Conservation (phyloP, 2,888 invertebrate genomes). For the Stenotaenia linearis region DNA sequence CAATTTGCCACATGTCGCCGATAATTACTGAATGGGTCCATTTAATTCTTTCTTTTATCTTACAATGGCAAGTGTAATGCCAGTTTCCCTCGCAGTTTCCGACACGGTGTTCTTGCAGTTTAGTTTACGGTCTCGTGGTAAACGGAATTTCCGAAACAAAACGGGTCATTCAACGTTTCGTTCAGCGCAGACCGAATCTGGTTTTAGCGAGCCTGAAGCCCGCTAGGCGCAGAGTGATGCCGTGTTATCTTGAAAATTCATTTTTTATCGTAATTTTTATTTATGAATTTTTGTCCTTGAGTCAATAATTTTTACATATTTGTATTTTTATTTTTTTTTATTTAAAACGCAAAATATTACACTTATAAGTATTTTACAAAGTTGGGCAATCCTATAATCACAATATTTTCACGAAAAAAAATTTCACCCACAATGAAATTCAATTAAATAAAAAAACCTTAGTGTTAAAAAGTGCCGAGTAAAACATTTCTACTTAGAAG, state of each 20-base stretch:
- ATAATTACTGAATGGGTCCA: not conserved
- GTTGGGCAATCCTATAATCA: not conserved
- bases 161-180: not conserved
- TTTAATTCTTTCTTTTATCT: not conserved
- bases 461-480: not conserved
- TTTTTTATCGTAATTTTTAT: too few species aligned
- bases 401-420: not conserved
- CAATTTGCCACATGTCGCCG: not conserved
- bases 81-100: not conserved
- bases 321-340: not conserved
- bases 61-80: not conserved
- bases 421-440: not conserved
- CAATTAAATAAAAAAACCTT: too few species aligned
- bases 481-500: not conserved
- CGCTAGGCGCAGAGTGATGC: too few species aligned
- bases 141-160: not conserved
- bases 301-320: not conserved
- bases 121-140: not conserved
- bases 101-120: not conserved
- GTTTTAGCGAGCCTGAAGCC: too few species aligned
- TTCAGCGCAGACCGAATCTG: not conserved
- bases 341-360: not conserved
- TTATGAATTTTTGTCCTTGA: not conserved
- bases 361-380: not conserved
- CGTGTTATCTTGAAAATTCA: too few species aligned